phyloP scores from a whole-genome alignment of 2,888 invertebrate genomes.

The Nycteola revayana region DNA sequence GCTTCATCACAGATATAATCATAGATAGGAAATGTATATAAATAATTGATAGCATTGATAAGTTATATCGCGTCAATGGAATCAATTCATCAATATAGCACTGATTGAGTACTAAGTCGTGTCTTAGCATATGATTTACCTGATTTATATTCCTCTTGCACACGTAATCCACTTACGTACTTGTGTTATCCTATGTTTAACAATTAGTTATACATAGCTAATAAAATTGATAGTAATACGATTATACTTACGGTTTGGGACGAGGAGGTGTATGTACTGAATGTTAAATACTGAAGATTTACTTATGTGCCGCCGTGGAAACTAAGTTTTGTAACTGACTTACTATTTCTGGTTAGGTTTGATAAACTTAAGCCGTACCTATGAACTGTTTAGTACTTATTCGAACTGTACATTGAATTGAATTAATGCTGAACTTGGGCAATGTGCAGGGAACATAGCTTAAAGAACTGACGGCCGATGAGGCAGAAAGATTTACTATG shows the following conservation, averaged over 20 bases:
- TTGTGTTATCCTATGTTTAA: constrained; percentile 27
- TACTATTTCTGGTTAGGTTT: no score
- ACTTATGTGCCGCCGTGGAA: neutral
- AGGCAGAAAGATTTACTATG: no score
- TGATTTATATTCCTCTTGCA: constrained; percentile 29
- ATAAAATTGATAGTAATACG: constrained; percentile 30
- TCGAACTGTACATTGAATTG: no score
- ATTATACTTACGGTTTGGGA: constrained; percentile 23
- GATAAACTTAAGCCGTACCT: no score
- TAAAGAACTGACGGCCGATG: no score
- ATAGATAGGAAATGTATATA: no score
- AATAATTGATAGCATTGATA: constrained; percentile 10
- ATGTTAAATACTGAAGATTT: constrained; percentile 23
- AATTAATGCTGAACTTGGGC: no score
- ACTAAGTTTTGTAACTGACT: no score
- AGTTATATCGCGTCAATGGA: constrained; percentile 18
- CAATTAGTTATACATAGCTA: constrained; percentile 31
- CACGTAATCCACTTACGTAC: constrained; percentile 21
- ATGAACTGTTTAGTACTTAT: no score
- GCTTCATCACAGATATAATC: no score
- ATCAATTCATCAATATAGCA: constrained; percentile 37
- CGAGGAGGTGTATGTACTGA: constrained; percentile 13
- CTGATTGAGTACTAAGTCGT: constrained; percentile 37
- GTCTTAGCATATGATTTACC: constrained; percentile 34
- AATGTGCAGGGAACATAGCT: no score